Evolutionary conservation across 2,797 vertebrate species (phyloP).

Genomic region (Bovichtus variegatus): DNA sequence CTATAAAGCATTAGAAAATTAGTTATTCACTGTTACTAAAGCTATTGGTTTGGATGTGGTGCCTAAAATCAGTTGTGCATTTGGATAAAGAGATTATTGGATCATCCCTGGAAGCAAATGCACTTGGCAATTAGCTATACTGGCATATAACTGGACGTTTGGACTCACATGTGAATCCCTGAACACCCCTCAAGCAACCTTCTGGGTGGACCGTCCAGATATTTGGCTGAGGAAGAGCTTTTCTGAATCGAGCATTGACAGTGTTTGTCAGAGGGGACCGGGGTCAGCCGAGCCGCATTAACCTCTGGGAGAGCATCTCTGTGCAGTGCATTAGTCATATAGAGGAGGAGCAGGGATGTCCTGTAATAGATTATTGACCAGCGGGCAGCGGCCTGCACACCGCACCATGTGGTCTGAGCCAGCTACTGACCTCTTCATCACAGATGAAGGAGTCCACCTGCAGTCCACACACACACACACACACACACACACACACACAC

Average conservation of each 20-base stretch:
- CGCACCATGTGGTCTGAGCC: slow-evolving; percentile 77
- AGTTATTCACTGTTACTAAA: background rate
- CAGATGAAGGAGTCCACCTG: slow-evolving; percentile 72
- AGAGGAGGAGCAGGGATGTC: slow-evolving; percentile 72
- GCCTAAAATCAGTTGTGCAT: background rate
- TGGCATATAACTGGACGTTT: slow-evolving; percentile 3
- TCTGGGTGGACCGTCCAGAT: slow-evolving; percentile 22
- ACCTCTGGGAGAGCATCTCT: slow-evolving; percentile 82
- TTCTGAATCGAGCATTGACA: slow-evolving; percentile 68
- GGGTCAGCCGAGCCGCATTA: slow-evolving; percentile 83
- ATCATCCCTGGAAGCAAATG: slow-evolving; percentile 1
- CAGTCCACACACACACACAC: slow-evolving; percentile 46
- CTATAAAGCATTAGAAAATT: background rate
- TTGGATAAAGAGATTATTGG: background rate
- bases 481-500: slow-evolving; percentile 27
- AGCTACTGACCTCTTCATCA: slow-evolving; percentile 86
- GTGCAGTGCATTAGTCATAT: slow-evolving; percentile 83
- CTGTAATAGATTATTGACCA: slow-evolving; percentile 89
- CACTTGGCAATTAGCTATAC: background rate
- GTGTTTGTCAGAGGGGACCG: slow-evolving; percentile 77
- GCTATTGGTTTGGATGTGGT: background rate
- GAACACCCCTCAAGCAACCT: slow-evolving; percentile 19
- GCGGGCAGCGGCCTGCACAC: slow-evolving; percentile 73
- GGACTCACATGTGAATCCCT: slow-evolving; percentile 18
- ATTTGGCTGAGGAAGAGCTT: slow-evolving; percentile 65